These are phyloP conservation scores for Ctenochaetus hawaiiensis DNA, from an alignment of 2,797 vertebrate species.

Conservation along the genomic window DNA sequence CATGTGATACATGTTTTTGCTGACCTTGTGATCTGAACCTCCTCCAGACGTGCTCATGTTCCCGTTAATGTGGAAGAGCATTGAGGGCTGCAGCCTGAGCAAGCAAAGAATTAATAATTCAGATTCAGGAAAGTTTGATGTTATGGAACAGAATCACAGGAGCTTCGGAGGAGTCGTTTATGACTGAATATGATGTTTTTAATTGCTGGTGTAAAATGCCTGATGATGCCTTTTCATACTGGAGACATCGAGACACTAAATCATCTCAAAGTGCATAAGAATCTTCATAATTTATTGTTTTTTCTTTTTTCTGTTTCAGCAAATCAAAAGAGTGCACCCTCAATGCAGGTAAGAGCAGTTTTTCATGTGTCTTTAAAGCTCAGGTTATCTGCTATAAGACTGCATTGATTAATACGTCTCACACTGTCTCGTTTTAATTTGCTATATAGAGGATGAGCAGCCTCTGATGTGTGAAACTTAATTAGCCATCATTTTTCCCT, in stretches of 20 bases:
- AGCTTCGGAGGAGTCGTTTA: not conserved
- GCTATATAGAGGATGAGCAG: conserved; percentile 15
- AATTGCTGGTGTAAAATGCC: no score
- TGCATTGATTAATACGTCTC: not conserved
- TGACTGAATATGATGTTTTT: no score
- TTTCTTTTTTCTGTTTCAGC: conserved; percentile 79
- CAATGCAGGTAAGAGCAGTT: conserved; percentile 86
- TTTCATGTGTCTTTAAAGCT: not conserved
- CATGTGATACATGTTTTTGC: not conserved
- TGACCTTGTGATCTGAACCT: conserved; percentile 12
- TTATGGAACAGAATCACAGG: conserved; percentile 1
- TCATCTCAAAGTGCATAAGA: not conserved
- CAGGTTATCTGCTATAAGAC: not conserved
- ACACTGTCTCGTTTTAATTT: conserved; percentile 15
- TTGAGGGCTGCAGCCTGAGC: not conserved
- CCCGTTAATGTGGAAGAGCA: conserved; percentile 6
- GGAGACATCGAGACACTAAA: not conserved
- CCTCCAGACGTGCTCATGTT: not conserved
- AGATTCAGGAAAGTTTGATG: not conserved
- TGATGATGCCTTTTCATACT: no score
- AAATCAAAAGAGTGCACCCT: conserved; percentile 92
- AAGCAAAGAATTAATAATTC: conserved; percentile 42
- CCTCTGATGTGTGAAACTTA: conserved; percentile 28
- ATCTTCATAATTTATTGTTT: not conserved
- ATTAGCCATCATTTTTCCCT: conserved; percentile 19